A percentile compares a stretch with the other conserved stretches of the same genome.
These are phyloP conservation scores for Tachina grossa DNA, from an alignment of 2,888 invertebrate genomes.

Conservation along the genomic window DNA sequence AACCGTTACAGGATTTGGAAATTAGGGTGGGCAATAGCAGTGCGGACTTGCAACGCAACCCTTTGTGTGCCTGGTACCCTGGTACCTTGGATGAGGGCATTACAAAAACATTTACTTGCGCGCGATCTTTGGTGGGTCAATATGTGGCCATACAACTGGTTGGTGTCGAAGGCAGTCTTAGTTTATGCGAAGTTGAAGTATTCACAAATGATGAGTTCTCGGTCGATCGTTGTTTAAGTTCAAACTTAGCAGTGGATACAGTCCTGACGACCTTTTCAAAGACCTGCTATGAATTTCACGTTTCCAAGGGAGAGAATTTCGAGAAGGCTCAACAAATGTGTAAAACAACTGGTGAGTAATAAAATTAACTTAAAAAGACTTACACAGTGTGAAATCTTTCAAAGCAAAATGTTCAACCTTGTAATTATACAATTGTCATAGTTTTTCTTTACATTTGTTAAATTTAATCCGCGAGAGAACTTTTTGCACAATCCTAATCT, in stretches of 20 bases:
- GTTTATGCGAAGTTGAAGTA: constrained; percentile 95
- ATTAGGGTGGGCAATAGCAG: constrained; percentile 96
- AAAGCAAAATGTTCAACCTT: background rate
- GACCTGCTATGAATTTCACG: constrained; percentile 94
- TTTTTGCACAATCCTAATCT: too few relatives aligned
- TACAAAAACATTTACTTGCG: constrained; percentile 94
- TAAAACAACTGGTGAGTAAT: constrained; percentile 86
- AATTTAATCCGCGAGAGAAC: too few relatives aligned
- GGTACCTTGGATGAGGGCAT: constrained; percentile 96
- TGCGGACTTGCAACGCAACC: constrained; percentile 92
- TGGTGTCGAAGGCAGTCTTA: constrained; percentile 94
- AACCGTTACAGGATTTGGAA: constrained; percentile 94
- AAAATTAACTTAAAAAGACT: background rate
- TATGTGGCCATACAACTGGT: constrained; percentile 95
- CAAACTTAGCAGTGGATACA: constrained; percentile 89
- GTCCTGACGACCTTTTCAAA: constrained; percentile 92
- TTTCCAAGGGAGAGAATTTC: constrained; percentile 91
- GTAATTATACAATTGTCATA: too few relatives aligned
- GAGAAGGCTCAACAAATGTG: constrained; percentile 91
- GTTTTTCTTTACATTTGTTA: too few relatives aligned
- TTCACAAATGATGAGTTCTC: constrained; percentile 96
- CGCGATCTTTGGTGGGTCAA: constrained; percentile 92
- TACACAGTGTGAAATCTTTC: background rate
- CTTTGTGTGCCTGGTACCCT: constrained; percentile 96
- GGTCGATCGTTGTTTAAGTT: constrained; percentile 90